Conservation (phyloP, 2,113 vertebrate species). For the Prionailurus bengalensis region DNA sequence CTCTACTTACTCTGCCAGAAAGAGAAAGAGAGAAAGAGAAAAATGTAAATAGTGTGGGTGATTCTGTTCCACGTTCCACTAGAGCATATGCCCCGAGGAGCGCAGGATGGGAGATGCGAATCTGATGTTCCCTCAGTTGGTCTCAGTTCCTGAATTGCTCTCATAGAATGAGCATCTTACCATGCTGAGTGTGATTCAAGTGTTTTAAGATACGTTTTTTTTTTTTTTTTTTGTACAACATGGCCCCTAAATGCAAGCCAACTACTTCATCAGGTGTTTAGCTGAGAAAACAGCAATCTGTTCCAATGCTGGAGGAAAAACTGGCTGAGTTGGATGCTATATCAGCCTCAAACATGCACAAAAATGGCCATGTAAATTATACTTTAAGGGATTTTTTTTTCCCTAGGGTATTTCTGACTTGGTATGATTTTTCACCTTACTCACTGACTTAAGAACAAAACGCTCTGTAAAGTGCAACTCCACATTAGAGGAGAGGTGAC, state of each 20-base stretch:
- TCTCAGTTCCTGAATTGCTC: slow-evolving; percentile 69
- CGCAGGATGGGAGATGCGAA: slow-evolving; percentile 54
- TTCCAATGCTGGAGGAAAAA: slow-evolving; percentile 72
- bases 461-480: neutral
- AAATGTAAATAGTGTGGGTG: slow-evolving; percentile 82
- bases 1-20: slow-evolving; percentile 74
- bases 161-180: slow-evolving; percentile 78
- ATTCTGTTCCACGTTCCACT: slow-evolving; percentile 73
- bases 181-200: slow-evolving; percentile 80
- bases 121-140: slow-evolving; percentile 71
- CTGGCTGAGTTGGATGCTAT: slow-evolving; percentile 76
- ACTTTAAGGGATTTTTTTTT: neutral
- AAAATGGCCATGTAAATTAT: slow-evolving; percentile 49
- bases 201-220: slow-evolving; percentile 79
- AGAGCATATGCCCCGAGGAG: slow-evolving; percentile 76
- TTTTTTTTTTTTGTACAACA: slow-evolving; percentile 69
- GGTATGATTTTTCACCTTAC: neutral
- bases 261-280: slow-evolving; percentile 82
- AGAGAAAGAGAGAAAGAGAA: slow-evolving; percentile 72
- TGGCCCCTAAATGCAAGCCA: slow-evolving; percentile 81
- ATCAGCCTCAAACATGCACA: slow-evolving; percentile 42
- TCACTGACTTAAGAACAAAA: neutral
- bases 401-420: neutral
- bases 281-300: slow-evolving; percentile 82
- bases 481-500: neutral